phyloP scores from a whole-genome alignment of 2,797 vertebrate genomes.

The Ambastaia sidthimunki region DNA sequence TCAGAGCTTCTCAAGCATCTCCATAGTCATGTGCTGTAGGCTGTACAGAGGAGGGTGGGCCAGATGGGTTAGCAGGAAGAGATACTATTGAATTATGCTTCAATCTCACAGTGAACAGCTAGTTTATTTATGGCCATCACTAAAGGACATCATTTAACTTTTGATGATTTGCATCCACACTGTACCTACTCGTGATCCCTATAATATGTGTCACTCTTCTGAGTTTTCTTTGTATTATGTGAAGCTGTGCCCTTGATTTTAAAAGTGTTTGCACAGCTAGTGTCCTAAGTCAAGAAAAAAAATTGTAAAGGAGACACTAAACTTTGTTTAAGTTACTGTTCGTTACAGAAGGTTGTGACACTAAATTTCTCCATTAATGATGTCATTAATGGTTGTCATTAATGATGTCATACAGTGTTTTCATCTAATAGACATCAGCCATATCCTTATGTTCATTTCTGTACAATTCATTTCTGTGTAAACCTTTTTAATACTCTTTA shows the following conservation, averaged over 20 bases:
- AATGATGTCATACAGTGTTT: not conserved
- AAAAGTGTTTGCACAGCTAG: constrained; percentile 33
- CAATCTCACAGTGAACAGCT: constrained; percentile 60
- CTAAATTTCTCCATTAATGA: not conserved
- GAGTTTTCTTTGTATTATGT: constrained; percentile 32
- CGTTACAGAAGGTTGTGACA: not conserved
- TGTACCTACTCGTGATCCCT: constrained; percentile 40
- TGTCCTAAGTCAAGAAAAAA: constrained; percentile 4
- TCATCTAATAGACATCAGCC: not conserved
- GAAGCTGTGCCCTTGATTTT: constrained; percentile 47
- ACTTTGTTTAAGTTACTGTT: constrained; percentile 3
- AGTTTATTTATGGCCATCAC: constrained; percentile 67
- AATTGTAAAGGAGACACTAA: constrained; percentile 19
- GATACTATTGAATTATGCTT: constrained; percentile 65
- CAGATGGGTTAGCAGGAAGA: constrained; percentile 44
- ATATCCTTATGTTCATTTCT: too few relatives aligned
- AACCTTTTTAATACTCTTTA: not conserved
- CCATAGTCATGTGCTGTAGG: not conserved
- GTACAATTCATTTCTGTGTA: not conserved
- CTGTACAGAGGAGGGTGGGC: constrained; percentile 16
- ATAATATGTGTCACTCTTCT: constrained; percentile 40
- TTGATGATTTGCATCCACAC: constrained; percentile 67
- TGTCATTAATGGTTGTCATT: not conserved
- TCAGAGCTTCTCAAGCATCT: constrained; percentile 16
- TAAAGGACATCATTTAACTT: constrained; percentile 59